Evolutionary conservation across 2,797 vertebrate genomes (phyloP), one percentile per base, ranked within the genome.

Genomic region (Leptatherina wallacei): DNA sequence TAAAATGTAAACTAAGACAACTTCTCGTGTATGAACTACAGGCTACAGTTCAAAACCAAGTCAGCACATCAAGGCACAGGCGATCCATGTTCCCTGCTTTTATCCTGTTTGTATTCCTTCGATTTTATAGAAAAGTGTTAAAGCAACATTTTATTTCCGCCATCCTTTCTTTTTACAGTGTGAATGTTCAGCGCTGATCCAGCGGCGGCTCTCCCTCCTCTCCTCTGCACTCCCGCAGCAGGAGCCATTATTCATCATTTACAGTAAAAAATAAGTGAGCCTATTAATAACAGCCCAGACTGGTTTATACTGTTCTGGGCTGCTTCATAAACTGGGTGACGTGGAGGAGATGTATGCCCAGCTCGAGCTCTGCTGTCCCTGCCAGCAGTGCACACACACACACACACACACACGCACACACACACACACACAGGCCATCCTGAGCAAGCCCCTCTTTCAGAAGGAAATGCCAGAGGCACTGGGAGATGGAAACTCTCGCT

Each of bases 381-480:
- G 66, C 73, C 75, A 81, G 65, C 68, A 67, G 49, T 67, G 59
- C 57, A 69, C 56, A 51, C 64, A 71, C 66, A 71, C 58, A 55
- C 58, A 61, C 58, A 54, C 69, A 60, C 76, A 55, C 54, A 61
- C 40, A 65, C 58, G 57, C 65, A 61, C 65, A 74, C 65, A 59
- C 65, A 72, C 71, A 66, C 55, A 71, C 65, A 61, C 57, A 55
- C 18, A 13, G 59, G 49, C 16, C 56, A 69, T 73, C 73, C 68
- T 38, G 64, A 78, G 77, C 55, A 61, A 78, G 77, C 55, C 56
- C 56, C 81, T 83, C 83, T 47, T 40, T 83, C 83, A 42, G 51
- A 77, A 88, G 90, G 84, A 90, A 90, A 90, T 88, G 82, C 88
- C 88, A 85, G 74, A 85, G 73, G 79, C 73, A 58, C 78, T 84